Base-by-base conservation (phyloP, 2,113 vertebrate species). In the Himantopus leucocephalus region DNA sequence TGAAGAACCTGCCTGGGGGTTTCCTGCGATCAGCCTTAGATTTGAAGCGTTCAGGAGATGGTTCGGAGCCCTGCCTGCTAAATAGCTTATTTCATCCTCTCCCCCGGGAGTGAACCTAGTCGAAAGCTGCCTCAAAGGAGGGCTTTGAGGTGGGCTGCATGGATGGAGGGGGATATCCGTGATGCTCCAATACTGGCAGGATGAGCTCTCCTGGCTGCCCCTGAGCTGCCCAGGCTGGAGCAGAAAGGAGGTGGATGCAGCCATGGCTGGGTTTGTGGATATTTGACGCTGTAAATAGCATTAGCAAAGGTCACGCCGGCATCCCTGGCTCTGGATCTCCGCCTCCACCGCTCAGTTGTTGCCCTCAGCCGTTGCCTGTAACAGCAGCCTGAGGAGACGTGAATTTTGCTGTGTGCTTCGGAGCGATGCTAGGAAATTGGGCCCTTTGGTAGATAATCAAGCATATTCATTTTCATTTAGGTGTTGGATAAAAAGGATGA, bases 401-500 rank as follows among this genome's bases (percentile, higher is more conserved):
- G 26, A 29, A 60, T 92, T 95, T 66, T 94, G 74, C 96, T 90
- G 80, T 37, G 80, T 53, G 91, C 90, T 87, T 96, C 1, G 15
- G 80, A 96, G 80, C 4, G 3, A n/a, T 60, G 86, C 74, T 75
- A 52, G 85, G 92, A 97, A 97, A 96, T 95, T 68, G 97, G 74
- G 66, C 80, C 94, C 86, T 97, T 94, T 97, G 86, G 85, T 96
- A 82, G 96, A 94, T 96, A 97, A 97, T 97, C 96, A 97, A 91
- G 97, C 96, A 68, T 77, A 97, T 97, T 97, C 97, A 97, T 94
- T 97, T 97, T 94, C 96, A 96, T 96, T 96, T 97, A 97, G 97
- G 97, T 97, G 95, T 95, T 89, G 89, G 96, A 96, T 97, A 81
- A 97, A 97, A 97, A 94, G 95, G 89, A 95, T 97, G 96, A 95